phyloP scores from a whole-genome alignment of 2,113 vertebrate genomes.

The Piprites chloris region DNA sequence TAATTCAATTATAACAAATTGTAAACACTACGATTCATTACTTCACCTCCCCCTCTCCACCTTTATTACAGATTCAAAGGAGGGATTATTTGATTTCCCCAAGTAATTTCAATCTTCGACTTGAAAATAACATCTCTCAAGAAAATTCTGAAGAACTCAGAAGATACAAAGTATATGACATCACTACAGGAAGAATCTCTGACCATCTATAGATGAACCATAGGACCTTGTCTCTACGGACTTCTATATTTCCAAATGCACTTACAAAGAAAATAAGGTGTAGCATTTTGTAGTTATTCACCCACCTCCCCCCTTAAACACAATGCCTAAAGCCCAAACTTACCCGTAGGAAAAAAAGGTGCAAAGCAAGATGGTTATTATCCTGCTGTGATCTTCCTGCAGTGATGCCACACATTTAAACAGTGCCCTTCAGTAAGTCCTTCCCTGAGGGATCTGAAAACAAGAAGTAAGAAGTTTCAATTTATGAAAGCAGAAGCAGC shows the following conservation, averaged over 20 bases:
- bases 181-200: not conserved
- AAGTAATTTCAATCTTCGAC: not conserved
- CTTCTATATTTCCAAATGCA: not conserved
- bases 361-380: constrained; percentile 15
- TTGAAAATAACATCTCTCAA: not conserved
- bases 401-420: constrained; percentile 60
- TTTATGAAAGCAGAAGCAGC: not conserved
- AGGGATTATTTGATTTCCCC: not conserved
- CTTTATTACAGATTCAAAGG: not conserved
- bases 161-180: not conserved
- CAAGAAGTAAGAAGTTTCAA: not conserved
- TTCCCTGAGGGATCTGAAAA: constrained; percentile 61
- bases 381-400: constrained; percentile 37
- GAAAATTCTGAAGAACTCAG: not conserved
- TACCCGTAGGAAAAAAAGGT: constrained; percentile 44
- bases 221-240: not conserved
- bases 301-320: not conserved
- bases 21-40: not conserved
- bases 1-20: not conserved
- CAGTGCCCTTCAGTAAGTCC: constrained; percentile 45
- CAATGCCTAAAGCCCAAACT: not conserved
- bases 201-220: not conserved
- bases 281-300: not conserved
- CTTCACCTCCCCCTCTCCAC: not conserved
- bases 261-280: not conserved